Evolutionary conservation across 2,113 vertebrate species (phyloP).

Genomic region (human (Homo sapiens)): DNA sequence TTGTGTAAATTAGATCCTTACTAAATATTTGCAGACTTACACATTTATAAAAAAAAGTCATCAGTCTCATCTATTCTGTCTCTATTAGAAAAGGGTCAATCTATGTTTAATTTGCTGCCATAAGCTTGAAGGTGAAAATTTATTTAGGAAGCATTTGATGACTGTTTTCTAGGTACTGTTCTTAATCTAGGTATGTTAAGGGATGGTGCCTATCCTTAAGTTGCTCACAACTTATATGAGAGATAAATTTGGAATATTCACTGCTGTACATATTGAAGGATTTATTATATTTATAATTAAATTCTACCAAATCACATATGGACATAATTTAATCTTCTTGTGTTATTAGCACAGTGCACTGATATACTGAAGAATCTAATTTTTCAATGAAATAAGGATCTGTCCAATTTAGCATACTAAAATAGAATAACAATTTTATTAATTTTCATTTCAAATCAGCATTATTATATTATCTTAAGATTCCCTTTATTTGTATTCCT

Average conservation of each 20-base stretch:
- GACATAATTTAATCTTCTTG: background rate
- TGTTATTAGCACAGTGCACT: background rate
- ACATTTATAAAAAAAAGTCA: constrained; percentile 37
- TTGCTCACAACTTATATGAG: background rate
- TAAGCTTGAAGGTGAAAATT: constrained; percentile 11
- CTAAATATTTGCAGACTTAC: constrained; percentile 42
- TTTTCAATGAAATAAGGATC: constrained; percentile 28
- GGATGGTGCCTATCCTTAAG: background rate
- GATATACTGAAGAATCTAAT: background rate
- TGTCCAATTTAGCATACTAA: background rate
- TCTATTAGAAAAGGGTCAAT: background rate
- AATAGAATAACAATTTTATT: background rate
- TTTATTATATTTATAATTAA: constrained; percentile 39
- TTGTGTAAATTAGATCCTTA: background rate
- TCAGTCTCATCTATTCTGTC: background rate
- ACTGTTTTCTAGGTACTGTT: background rate
- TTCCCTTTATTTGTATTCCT: constrained; percentile 1
- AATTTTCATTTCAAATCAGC: constrained; percentile 27
- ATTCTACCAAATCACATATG: background rate
- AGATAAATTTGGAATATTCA: background rate
- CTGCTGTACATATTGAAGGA: background rate
- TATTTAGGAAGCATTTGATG: background rate
- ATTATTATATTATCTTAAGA: background rate
- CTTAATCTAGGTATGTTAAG: background rate
- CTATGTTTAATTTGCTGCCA: constrained; percentile 28